Evolutionary conservation across 2,797 vertebrate species (phyloP), one percentile per base, ranked within the genome.

Genomic region (Onychomys torridus): DNA sequence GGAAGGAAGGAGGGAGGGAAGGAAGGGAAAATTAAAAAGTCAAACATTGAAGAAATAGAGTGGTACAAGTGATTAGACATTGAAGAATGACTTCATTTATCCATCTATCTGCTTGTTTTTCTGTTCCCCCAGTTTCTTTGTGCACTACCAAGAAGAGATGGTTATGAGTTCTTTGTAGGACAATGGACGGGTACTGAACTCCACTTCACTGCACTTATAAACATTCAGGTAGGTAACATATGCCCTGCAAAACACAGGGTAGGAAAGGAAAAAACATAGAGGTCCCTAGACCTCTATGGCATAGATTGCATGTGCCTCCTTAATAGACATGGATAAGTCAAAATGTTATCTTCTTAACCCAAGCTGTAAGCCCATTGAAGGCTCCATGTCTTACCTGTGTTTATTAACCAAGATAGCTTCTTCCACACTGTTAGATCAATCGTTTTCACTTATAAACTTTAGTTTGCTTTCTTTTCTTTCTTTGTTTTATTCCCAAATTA

Each of bases 171-270:
- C 98, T 99, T 99, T 46, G 97, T 99, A 94, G 99, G 99, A 88
- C 99, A 99, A 84, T 99, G 99, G 99, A 99, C 99, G 32, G 98
- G 98, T 94, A 97, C 98, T 37, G 98, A 99, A 97, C 98, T 99
- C n/a, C 99, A 99, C 97, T 99, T 99, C 98, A 99, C 99, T 94
- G 99, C 99, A 43, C 99, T 99, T 93, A 99, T 99, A 98, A 99
- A 99, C 40, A 96, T 99, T 97, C 99, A 99, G 99, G 99, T 99
- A 98, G 94, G 98, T 97, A 78, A 40, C n/a, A 21, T 92, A 19
- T 93, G 63, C 14, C 63, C 75, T 91, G 65, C 16, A 49, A 59
- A 90, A n/a, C 61, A 85, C 32, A 59, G 27, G 34, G 29, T 89
- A 67, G 37, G 13, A 14, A 14, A n/a, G n/a, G n/a, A 14, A 85